Conservation (phyloP, 2,113 vertebrate species). For the Pluvialis apricaria region DNA sequence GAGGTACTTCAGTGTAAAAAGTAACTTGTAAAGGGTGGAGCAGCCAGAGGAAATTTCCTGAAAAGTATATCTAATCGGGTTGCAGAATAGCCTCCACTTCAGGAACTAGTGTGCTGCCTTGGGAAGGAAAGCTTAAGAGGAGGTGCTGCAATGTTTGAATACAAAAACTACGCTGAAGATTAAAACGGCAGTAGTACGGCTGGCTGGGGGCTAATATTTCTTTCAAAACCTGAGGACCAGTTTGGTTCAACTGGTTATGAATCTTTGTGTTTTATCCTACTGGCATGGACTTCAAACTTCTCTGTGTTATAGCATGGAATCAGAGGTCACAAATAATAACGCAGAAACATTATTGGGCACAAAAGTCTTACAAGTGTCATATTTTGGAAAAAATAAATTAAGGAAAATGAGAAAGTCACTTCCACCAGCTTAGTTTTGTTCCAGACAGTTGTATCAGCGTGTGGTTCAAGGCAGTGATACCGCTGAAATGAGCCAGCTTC, state of each 20-base stretch:
- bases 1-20: background rate
- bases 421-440: background rate
- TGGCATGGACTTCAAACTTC: background rate
- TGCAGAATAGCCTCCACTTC: background rate
- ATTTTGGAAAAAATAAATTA: background rate
- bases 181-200: background rate
- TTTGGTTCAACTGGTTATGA: background rate
- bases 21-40: background rate
- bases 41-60: background rate
- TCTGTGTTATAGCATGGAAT: background rate
- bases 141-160: background rate
- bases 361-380: background rate
- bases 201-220: background rate
- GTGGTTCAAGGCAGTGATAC: background rate
- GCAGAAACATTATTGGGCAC: background rate
- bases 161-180: background rate
- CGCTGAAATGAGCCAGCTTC: background rate
- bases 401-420: background rate
- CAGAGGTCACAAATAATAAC: background rate
- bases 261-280: background rate
- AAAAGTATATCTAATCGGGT: background rate
- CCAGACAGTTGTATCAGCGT: fast-evolving
- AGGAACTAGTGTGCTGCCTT: background rate
- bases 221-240: background rate
- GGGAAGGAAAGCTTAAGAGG: background rate